These are phyloP conservation scores for Tetragnatha montana DNA, from an alignment of 2,888 invertebrate genomes.

Conservation along the genomic window DNA sequence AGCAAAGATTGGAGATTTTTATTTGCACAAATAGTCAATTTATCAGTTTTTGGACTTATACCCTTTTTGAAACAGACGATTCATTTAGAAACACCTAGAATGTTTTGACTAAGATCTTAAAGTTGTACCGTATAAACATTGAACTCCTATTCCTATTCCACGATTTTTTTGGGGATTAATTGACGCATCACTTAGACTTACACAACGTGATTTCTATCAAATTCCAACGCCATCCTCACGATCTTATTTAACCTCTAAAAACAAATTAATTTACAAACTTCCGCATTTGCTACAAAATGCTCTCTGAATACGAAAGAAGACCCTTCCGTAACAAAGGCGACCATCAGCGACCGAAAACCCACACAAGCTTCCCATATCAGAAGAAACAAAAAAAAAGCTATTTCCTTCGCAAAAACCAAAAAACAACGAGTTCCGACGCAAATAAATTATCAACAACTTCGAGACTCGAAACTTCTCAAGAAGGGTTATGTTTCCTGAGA, in stretches of 20 bases:
- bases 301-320: neutral
- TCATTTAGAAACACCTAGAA: no score
- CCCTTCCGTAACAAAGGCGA: neutral
- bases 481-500: constrained; percentile 29
- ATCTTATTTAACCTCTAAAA: neutral
- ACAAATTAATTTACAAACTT: neutral
- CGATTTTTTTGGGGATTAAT: no score
- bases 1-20: no score
- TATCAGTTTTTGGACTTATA: no score
- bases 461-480: neutral
- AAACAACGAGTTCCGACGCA: neutral
- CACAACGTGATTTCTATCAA: no score
- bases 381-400: constrained; percentile 1
- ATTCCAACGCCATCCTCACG: no score
- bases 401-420: neutral
- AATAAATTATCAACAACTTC: constrained; percentile 21
- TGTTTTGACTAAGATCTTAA: no score
- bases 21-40: no score
- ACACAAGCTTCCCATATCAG: neutral
- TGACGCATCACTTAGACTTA: no score
- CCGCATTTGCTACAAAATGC: neutral
- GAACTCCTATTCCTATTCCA: no score
- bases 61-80: no score
- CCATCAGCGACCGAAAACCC: neutral
- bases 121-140: no score